Evolutionary conservation across 2,113 vertebrate genomes (phyloP).

Genomic region (Regulus satrapa): DNA sequence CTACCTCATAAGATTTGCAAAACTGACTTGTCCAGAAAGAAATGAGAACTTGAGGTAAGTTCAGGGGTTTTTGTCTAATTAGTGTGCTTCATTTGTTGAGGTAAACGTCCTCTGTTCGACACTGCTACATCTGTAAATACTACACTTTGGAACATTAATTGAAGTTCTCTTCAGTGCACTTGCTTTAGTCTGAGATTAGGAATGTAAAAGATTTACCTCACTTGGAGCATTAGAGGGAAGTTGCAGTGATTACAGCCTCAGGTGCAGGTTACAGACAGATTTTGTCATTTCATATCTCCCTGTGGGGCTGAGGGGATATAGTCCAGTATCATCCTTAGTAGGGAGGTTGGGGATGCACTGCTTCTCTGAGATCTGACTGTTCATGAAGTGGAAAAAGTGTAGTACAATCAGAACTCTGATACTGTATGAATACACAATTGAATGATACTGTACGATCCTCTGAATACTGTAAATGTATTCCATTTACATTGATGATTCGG

Average conservation of each 20-base stretch:
- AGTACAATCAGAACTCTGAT: neutral
- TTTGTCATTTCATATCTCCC: neutral
- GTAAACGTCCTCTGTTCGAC: neutral
- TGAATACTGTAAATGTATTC: no score
- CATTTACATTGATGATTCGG: neutral
- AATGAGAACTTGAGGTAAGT: slow-evolving; percentile 81
- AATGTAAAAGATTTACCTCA: neutral
- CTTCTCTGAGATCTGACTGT: neutral
- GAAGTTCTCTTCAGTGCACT: neutral
- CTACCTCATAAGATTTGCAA: slow-evolving; percentile 83
- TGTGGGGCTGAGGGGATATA: neutral
- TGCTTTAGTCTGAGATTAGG: neutral
- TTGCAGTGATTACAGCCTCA: neutral
- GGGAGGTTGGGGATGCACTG: neutral
- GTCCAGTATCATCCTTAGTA: neutral
- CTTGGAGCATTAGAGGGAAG: neutral
- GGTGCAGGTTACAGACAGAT: neutral
- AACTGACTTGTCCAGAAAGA: slow-evolving; percentile 79
- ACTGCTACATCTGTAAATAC: neutral
- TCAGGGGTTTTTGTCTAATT: neutral
- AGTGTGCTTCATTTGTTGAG: neutral
- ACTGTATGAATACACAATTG: no score
- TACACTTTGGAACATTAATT: neutral
- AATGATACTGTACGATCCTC: no score
- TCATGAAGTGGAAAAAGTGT: neutral